Conservation (phyloP, 2,888 invertebrate species). For the Stenichneumon culpator region DNA sequence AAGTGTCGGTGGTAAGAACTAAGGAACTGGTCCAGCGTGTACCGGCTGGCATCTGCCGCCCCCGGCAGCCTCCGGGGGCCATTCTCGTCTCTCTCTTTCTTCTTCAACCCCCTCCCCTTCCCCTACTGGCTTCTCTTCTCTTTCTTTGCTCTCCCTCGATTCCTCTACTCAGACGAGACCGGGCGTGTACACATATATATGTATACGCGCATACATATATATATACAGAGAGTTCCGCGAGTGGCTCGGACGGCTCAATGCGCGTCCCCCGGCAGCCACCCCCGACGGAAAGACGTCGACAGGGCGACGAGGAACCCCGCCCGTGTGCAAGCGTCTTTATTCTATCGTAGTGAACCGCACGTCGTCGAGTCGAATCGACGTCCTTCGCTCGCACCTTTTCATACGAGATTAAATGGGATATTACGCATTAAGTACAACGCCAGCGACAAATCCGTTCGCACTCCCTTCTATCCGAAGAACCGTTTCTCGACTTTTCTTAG, state of each 20-base stretch:
- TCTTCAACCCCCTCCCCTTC: neutral
- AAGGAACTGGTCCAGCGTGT: conserved; percentile 76
- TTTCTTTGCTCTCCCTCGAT: conserved; percentile 27
- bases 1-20: conserved; percentile 47
- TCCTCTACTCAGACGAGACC: conserved; percentile 46
- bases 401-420: conserved; percentile 83
- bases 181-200: conserved; percentile 2
- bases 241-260: conserved; percentile 84
- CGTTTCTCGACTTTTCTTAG: neutral
- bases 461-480: neutral
- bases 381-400: conserved; percentile 77
- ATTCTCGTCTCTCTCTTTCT: conserved; percentile 43
- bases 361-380: conserved; percentile 50
- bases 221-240: conserved; percentile 73
- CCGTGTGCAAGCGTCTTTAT: conserved; percentile 76
- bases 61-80: conserved; percentile 77
- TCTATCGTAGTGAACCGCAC: conserved; percentile 75
- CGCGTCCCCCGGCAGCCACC: conserved; percentile 79
- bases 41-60: conserved; percentile 82
- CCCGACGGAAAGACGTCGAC: conserved; percentile 69
- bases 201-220: neutral
- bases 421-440: conserved; percentile 83
- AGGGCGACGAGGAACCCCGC: conserved; percentile 51
- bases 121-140: conserved; percentile 2
- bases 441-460: conserved; percentile 54